Conservation (phyloP, 2,113 vertebrate genomes). For the Ascaphus truei region DNA sequence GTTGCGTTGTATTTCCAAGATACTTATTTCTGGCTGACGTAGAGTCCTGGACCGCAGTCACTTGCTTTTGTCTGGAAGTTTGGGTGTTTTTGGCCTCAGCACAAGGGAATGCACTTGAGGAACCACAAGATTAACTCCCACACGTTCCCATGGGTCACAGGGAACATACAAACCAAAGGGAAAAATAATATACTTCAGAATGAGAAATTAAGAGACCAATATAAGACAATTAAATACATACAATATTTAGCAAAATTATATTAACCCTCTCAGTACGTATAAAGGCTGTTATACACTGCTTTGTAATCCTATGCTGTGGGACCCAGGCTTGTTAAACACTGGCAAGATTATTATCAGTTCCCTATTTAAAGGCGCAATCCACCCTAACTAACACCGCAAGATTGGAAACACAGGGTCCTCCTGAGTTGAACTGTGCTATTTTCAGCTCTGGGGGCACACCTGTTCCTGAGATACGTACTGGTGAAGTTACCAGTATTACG, state of each 20-base stretch:
- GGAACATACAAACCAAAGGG: constrained; percentile 19
- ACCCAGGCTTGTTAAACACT: too few relatives aligned
- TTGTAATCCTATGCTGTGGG: too few relatives aligned
- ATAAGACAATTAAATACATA: neutral
- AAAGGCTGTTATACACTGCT: too few relatives aligned
- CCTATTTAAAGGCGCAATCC: too few relatives aligned
- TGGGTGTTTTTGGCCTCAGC: constrained; percentile 30
- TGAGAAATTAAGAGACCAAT: constrained; percentile 12
- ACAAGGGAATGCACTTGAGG: constrained; percentile 31
- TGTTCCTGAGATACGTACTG: too few relatives aligned
- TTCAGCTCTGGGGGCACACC: too few relatives aligned
- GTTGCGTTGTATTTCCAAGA: constrained; percentile 3
- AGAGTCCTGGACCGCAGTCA: constrained; percentile 20
- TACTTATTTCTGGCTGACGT: constrained; percentile 16
- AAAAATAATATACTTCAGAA: constrained; percentile 25
- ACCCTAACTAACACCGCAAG: too few relatives aligned
- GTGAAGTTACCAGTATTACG: too few relatives aligned
- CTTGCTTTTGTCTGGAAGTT: constrained; percentile 33
- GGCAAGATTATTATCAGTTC: too few relatives aligned
- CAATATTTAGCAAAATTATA: neutral
- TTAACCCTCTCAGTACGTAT: too few relatives aligned
- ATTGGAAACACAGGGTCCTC: too few relatives aligned
- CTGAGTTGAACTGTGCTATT: too few relatives aligned
- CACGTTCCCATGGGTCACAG: constrained; percentile 26
- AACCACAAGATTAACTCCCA: constrained; percentile 30